These are phyloP conservation scores for Ceratosolen fusciceps DNA, from an alignment of 1,140 invertebrate genomes.

Conservation along the genomic window DNA sequence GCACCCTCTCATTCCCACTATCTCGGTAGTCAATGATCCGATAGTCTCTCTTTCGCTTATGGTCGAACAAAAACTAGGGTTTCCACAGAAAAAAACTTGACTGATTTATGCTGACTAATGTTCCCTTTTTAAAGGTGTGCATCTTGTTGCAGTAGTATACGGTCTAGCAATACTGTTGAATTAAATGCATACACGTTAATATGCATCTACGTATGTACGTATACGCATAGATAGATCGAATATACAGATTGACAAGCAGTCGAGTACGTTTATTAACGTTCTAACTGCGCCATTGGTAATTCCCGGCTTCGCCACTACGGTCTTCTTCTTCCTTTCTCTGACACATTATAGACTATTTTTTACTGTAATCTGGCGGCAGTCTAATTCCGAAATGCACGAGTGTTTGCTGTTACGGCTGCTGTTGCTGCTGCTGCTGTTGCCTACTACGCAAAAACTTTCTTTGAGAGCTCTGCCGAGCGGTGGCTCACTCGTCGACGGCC, in stretches of 20 bases:
- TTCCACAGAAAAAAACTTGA: constrained; percentile 5
- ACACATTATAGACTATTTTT: background rate
- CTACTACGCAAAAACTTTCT: background rate
- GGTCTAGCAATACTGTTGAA: too few species aligned
- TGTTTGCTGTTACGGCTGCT: too few species aligned
- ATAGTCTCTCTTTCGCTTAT: constrained; percentile 28
- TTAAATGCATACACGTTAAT: too few species aligned
- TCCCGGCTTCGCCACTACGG: too few species aligned
- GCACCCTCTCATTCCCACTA: background rate
- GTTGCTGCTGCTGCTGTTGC: too few species aligned
- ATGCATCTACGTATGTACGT: too few species aligned
- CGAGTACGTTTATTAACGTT: background rate
- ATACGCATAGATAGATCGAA: too few species aligned
- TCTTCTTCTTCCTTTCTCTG: too few species aligned
- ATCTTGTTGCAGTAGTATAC: background rate
- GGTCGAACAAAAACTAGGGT: constrained; percentile 38
- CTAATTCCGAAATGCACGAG: too few species aligned
- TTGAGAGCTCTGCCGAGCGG: background rate
- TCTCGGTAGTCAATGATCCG: constrained; percentile 48
- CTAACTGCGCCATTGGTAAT: background rate
- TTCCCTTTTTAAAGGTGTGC: background rate
- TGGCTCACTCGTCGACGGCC: too few species aligned
- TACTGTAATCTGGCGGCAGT: too few species aligned
- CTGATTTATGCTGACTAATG: constrained; percentile 14
- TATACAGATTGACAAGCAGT: too few species aligned